phyloP scores from a whole-genome alignment of 2,888 invertebrate genomes.

The Lucinisca nassula region DNA sequence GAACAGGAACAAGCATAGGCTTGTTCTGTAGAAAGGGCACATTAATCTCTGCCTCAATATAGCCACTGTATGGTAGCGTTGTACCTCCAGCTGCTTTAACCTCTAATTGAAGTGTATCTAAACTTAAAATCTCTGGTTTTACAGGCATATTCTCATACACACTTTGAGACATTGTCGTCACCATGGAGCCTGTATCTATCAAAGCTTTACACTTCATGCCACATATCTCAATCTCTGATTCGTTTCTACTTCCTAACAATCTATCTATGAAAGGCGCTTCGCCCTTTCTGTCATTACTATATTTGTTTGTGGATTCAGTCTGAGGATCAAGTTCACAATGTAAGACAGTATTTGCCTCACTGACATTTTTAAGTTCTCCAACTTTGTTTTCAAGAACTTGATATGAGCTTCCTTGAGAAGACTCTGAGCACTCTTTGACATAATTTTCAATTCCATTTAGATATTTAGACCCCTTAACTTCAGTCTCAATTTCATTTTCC shows the following conservation, averaged over 20 bases:
- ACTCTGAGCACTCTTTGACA: no score
- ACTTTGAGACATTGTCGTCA: background rate
- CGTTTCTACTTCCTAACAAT: background rate
- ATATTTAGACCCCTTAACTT: no score
- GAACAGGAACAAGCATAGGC: background rate
- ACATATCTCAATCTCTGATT: background rate
- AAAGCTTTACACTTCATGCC: background rate
- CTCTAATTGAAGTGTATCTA: background rate
- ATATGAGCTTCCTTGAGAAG: no score
- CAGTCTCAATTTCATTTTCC: no score
- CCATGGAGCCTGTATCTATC: background rate
- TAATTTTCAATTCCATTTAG: no score
- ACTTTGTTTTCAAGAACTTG: no score
- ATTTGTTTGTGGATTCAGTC: no score
- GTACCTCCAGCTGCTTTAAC: background rate
- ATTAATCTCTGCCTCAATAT: background rate
- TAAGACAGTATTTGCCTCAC: no score
- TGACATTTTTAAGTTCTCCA: no score
- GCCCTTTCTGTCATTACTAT: background rate
- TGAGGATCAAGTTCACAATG: no score
- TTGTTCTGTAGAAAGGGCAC: background rate
- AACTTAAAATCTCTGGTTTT: background rate
- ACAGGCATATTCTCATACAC: background rate
- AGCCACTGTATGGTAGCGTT: background rate
- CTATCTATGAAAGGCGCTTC: background rate